phyloP scores from a whole-genome alignment of 2,113 vertebrate species.

The Piliocolobus tephrosceles region DNA sequence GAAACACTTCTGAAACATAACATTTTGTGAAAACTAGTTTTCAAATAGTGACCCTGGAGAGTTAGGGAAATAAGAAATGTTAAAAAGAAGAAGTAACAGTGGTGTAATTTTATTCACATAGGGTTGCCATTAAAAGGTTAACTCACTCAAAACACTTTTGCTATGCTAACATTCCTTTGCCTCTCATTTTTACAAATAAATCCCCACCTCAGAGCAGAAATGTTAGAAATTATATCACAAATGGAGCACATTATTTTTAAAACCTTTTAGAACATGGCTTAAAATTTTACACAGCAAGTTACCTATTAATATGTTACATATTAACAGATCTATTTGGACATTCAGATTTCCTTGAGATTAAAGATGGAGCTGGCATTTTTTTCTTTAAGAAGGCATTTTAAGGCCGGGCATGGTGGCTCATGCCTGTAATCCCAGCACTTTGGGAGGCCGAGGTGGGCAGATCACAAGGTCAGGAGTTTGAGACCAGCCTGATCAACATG shows the following conservation, averaged over 20 bases:
- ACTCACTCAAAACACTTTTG: constrained; percentile 59
- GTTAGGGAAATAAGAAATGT: constrained; percentile 45
- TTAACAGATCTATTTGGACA: constrained; percentile 13
- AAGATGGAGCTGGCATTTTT: constrained; percentile 35
- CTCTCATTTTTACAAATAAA: constrained; percentile 50
- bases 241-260: constrained; percentile 12
- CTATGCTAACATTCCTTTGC: constrained; percentile 53
- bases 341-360: constrained; percentile 29
- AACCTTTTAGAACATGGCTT: constrained; percentile 47
- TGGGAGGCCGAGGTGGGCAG: too few species aligned
- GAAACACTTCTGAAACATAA: background rate
- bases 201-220: constrained; percentile 13
- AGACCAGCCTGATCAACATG: too few species aligned
- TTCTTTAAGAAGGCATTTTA: constrained; percentile 32
- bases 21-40: background rate
- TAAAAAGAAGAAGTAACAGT: constrained; percentile 33
- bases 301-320: constrained; percentile 53
- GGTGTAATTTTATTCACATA: constrained; percentile 70
- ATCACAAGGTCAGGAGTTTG: too few species aligned
- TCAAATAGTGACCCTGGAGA: constrained; percentile 4
- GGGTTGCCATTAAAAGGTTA: constrained; percentile 61
- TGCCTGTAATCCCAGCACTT: too few species aligned
- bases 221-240: constrained; percentile 22
- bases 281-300: constrained; percentile 52
- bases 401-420: background rate